Evolutionary conservation across 92 coral and sea anemone species (phyloP).

Genomic region (Parazoanthus atlanticus): DNA sequence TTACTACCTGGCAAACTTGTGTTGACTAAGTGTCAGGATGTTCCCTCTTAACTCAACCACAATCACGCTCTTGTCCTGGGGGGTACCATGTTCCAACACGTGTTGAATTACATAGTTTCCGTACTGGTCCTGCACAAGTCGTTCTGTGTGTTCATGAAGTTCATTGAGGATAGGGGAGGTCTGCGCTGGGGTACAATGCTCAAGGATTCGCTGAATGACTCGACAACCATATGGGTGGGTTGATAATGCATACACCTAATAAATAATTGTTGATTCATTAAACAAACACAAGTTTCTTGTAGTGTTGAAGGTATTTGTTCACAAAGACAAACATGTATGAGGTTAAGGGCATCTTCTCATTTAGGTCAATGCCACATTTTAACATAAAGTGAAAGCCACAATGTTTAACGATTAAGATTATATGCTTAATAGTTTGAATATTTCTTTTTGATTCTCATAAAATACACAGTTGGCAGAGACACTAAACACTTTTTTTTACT

Average conservation of each 20-base stretch:
- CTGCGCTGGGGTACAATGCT: conserved; percentile 93
- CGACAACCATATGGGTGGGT: conserved; percentile 99
- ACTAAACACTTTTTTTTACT: too few species aligned
- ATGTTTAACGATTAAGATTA: too few species aligned
- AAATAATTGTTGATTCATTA: not conserved
- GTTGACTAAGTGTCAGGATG: conserved; percentile 88
- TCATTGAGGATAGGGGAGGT: conserved; percentile 87
- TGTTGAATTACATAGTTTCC: conserved; percentile 99
- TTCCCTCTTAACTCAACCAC: conserved; percentile 92
- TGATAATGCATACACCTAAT: conserved; percentile 87
- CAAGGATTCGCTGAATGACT: conserved; percentile 95
- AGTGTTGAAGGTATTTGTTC: not conserved
- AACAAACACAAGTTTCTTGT: not conserved
- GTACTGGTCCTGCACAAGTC: conserved; percentile 98
- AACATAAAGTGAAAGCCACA: too few species aligned
- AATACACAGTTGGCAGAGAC: too few species aligned
- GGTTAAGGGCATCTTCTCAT: too few species aligned
- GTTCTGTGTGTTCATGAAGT: conserved; percentile 89
- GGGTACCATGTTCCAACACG: conserved; percentile 96
- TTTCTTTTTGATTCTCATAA: too few species aligned
- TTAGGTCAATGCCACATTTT: too few species aligned
- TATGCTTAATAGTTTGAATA: too few species aligned
- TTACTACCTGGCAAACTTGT: conserved; percentile 96
- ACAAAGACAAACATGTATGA: too few species aligned
- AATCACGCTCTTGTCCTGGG: conserved; percentile 92